Base-by-base conservation (phyloP, 2,113 vertebrate species). In the Campylorhamphus procurvoides region DNA sequence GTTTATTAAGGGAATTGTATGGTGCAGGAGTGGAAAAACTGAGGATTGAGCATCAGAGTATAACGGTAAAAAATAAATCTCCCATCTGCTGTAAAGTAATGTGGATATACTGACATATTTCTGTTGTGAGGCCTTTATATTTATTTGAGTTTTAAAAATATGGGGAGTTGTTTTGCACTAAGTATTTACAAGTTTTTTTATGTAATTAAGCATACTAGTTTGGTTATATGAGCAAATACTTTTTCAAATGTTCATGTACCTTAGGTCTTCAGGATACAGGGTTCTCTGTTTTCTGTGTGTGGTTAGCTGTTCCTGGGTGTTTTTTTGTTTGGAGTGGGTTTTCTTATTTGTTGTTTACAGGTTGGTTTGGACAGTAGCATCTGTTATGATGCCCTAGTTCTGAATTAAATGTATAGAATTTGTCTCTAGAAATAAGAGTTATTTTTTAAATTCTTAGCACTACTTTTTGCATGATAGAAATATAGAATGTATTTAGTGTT, bases 1-100 rank as follows among this genome's bases (percentile, higher is more conserved):
- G 99, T 97, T 95, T 99, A 76, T 96, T 99, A 71, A 97, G 98
- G 82, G 99, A 99, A 72, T 97, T 99, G 62, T 99, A 99, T 47
- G 99, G 99, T 46, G 92, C 98, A 6, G 99, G 99, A 39, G 99
- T 99, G 69, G 99, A 99, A 96, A 99, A 99, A 63, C 98, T 99
- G 27, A 98, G 99, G 71, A 99, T 99, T 69, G 99, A 99, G 87
- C 99, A 99, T 97, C 99, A 99, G 92, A 98, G 98, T 31, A 98
- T 99, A 67, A 99, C 99, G 95, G 99, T 99, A 98, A 98, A 98
- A 63, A 37, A 29, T 0, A 35, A 46, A 7, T 40, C 7, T 71
- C 7, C 12, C 3, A 20, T 13, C 10, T 52, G 4, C 77, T 75
- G 2, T 4, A 2, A 39, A 75, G 5, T 67, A 53, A n/a, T 18